Conservation (phyloP, 2,113 vertebrate genomes). For the Furnarius figulus region DNA sequence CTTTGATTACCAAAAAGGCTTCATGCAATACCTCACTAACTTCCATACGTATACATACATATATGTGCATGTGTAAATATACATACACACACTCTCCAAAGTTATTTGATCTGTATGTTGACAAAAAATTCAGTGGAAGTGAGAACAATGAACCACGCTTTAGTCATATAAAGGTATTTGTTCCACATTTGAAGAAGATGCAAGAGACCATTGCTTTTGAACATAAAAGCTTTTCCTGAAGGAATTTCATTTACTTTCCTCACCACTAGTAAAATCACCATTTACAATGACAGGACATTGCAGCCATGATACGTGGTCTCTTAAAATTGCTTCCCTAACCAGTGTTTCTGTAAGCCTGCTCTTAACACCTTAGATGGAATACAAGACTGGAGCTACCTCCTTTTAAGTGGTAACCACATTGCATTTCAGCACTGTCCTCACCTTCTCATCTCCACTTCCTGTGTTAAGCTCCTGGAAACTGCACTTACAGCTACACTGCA, state of each 20-base stretch:
- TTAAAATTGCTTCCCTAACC: background rate
- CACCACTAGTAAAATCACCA: background rate
- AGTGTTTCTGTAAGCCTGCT: background rate
- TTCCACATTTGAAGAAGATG: background rate
- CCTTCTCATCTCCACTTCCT: background rate
- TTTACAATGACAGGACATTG: conserved; percentile 16
- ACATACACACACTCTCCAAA: background rate
- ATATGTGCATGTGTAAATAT: background rate
- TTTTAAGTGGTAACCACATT: background rate
- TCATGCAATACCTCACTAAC: background rate
- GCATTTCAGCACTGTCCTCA: background rate
- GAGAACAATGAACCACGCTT: background rate
- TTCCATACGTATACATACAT: too few relatives aligned
- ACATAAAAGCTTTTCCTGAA: conserved; percentile 21
- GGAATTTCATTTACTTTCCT: background rate
- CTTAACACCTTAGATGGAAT: background rate
- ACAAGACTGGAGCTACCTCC: background rate
- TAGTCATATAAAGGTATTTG: background rate
- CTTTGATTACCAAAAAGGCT: background rate
- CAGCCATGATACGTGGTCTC: background rate
- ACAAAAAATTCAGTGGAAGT: conserved; percentile 16
- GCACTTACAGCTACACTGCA: background rate
- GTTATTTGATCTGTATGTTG: background rate
- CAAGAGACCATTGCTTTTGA: background rate
- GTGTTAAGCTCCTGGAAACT: background rate